phyloP scores from a whole-genome alignment of 2,797 vertebrate species.

The Sylvilagus floridanus region DNA sequence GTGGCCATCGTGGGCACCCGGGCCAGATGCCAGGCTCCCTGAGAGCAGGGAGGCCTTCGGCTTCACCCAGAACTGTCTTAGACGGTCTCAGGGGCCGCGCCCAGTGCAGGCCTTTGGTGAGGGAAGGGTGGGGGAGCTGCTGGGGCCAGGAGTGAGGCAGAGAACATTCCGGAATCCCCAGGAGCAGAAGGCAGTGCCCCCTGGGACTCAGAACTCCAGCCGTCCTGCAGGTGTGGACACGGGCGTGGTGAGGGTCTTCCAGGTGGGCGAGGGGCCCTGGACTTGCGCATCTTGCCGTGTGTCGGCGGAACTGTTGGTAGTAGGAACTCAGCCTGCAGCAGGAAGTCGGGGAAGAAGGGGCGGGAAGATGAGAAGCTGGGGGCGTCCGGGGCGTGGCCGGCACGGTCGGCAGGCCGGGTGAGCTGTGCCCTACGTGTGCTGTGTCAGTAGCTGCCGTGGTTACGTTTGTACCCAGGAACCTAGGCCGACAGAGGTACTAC shows the following conservation, averaged over 20 bases:
- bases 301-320: too few relatives aligned
- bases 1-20: too few relatives aligned
- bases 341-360: too few relatives aligned
- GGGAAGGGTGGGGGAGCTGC: neutral
- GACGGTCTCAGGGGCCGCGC: neutral
- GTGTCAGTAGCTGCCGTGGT: too few relatives aligned
- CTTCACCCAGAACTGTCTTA: neutral
- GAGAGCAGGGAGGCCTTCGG: neutral
- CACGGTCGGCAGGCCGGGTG: too few relatives aligned
- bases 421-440: neutral
- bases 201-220: neutral
- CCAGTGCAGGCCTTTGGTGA: neutral
- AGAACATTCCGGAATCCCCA: neutral
- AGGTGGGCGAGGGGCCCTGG: too few relatives aligned
- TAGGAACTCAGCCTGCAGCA: too few relatives aligned
- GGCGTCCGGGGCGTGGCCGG: too few relatives aligned
- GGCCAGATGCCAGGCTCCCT: neutral
- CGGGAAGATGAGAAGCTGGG: too few relatives aligned
- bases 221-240: neutral
- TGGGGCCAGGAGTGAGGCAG: neutral
- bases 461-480: too few relatives aligned
- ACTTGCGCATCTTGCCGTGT: too few relatives aligned
- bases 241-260: accelerated
- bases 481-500: too few relatives aligned
- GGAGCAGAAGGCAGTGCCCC: neutral